Percentiles rank a stretch among this genome's conserved stretches.
Conservation (phyloP, 2,888 invertebrate species). For the Kuschelorhynchus macadamiae region DNA sequence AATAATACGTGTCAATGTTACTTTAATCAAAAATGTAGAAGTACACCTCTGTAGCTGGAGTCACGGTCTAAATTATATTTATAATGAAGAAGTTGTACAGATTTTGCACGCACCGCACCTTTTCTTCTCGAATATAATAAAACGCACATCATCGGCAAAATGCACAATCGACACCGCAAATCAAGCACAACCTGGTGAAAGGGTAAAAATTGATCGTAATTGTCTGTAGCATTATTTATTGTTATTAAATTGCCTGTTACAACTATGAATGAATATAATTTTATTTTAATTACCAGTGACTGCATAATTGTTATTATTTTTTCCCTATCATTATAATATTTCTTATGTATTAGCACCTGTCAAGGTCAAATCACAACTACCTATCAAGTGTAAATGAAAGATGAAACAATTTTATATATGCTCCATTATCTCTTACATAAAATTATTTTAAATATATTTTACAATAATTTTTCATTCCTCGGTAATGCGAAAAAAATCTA, state of each 20-base stretch:
- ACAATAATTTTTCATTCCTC: no score
- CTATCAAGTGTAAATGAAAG: not conserved
- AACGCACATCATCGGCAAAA: slow-evolving; percentile 15
- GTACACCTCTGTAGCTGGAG: no score
- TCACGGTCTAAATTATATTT: no score
- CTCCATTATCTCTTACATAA: no score
- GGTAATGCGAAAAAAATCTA: no score
- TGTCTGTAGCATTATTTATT: slow-evolving; percentile 19
- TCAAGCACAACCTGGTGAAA: slow-evolving; percentile 44
- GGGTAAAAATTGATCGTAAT: slow-evolving; percentile 21
- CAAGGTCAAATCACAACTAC: slow-evolving; percentile 21
- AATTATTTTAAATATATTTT: no score
- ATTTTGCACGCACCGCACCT: no score
- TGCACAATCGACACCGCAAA: not conserved
- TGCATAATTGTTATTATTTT: slow-evolving; percentile 7
- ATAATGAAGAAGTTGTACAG: no score
- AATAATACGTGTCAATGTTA: no score
- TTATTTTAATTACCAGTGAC: slow-evolving; percentile 6
- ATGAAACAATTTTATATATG: not conserved
- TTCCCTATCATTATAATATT: slow-evolving; percentile 5
- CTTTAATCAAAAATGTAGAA: no score
- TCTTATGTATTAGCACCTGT: slow-evolving; percentile 15
- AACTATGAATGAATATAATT: slow-evolving; percentile 26
- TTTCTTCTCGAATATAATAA: no score
- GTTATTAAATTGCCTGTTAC: slow-evolving; percentile 25